phyloP scores from a whole-genome alignment of 2,113 vertebrate genomes.

The Muntiacus muntjak region DNA sequence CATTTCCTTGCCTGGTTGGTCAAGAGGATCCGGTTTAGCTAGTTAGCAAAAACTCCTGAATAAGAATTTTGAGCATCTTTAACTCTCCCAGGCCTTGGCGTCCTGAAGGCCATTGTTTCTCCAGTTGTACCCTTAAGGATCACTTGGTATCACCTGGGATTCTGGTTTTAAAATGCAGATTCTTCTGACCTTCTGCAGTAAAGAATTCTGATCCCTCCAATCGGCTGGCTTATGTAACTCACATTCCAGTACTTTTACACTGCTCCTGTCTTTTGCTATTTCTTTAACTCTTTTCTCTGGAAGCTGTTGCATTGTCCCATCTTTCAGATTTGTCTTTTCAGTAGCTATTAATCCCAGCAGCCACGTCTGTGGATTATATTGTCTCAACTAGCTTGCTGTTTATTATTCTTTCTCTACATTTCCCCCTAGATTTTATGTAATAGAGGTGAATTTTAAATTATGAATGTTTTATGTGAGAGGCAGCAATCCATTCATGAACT shows the following conservation, averaged over 20 bases:
- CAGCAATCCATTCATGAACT: neutral
- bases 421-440: neutral
- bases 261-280: conserved; percentile 1
- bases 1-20: conserved; percentile 29
- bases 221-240: conserved; percentile 54
- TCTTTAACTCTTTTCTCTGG: neutral
- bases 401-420: neutral
- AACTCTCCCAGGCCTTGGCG: neutral
- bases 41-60: neutral
- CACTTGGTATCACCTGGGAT: neutral
- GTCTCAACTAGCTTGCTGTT: neutral
- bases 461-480: neutral
- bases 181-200: neutral
- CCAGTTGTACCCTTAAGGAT: neutral
- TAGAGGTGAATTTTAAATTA: conserved; percentile 15
- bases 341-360: neutral
- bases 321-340: neutral
- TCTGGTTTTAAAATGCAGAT: conserved; percentile 22
- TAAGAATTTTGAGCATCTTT: neutral
- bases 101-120: neutral
- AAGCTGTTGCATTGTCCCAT: neutral
- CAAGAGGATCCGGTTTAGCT: neutral
- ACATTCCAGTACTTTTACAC: conserved; percentile 16
- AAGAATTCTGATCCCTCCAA: neutral
- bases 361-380: neutral